Evolutionary conservation across 64 coral and sea anemone species (phyloP).

Genomic region (Porites lutea): DNA sequence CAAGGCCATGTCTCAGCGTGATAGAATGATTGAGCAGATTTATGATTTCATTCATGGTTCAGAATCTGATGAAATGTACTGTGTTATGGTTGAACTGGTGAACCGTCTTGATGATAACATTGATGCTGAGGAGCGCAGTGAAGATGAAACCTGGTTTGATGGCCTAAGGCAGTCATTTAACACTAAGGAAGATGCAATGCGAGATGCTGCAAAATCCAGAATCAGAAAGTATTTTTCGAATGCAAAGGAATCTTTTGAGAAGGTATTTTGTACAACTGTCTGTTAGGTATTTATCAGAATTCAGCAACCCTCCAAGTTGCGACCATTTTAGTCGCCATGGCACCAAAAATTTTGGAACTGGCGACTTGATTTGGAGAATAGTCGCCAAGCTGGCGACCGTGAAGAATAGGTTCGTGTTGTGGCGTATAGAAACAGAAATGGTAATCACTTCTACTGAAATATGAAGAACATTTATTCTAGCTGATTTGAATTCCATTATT

Average conservation of each 20-base stretch:
- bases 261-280: constrained; percentile 20
- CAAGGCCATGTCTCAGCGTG: constrained; percentile 69
- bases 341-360: too few species aligned
- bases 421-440: too few species aligned
- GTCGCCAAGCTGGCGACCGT: too few species aligned
- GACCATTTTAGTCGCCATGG: too few species aligned
- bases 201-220: constrained; percentile 70
- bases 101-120: constrained; percentile 86
- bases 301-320: too few species aligned
- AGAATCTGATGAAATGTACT: constrained; percentile 79
- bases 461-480: too few species aligned
- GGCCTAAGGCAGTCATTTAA: constrained; percentile 67
- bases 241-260: constrained; percentile 89
- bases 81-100: constrained; percentile 79
- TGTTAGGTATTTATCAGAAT: not conserved
- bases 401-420: too few species aligned
- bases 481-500: too few species aligned
- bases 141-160: constrained; percentile 95
- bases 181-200: constrained; percentile 83
- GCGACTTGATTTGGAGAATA: too few species aligned
- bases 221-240: constrained; percentile 84
- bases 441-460: too few species aligned
- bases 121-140: constrained; percentile 80
- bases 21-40: constrained; percentile 80
- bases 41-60: constrained; percentile 60